Percentiles rank a stretch among this genome's conserved stretches.
phyloP scores from a whole-genome alignment of 2,113 vertebrate genomes.

The Aegotheles bennettii region DNA sequence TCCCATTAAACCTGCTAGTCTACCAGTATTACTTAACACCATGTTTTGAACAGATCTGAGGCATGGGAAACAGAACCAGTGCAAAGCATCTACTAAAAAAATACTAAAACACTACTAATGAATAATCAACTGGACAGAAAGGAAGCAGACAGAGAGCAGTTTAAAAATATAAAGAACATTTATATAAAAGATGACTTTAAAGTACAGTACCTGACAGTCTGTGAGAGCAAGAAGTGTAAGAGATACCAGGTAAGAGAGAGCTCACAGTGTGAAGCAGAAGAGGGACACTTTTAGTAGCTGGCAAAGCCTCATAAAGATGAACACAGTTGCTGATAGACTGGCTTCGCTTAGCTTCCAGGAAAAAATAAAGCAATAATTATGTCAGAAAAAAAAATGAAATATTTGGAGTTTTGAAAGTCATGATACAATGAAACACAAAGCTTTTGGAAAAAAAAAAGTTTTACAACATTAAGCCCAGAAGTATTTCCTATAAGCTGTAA shows the following conservation, averaged over 20 bases:
- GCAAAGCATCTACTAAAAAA: background rate
- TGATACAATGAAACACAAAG: background rate
- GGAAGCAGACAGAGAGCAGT: background rate
- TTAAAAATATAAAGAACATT: background rate
- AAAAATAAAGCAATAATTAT: constrained; percentile 74
- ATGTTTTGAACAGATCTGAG: background rate
- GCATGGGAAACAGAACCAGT: background rate
- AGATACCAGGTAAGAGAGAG: constrained; percentile 98
- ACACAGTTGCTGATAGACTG: constrained; percentile 99
- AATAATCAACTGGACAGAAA: background rate
- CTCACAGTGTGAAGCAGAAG: constrained; percentile 98
- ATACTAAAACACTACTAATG: background rate
- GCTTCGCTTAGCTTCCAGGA: constrained; percentile 95
- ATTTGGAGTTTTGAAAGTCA: background rate
- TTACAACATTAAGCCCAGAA: background rate
- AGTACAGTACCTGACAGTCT: constrained; percentile 94
- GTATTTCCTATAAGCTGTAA: background rate
- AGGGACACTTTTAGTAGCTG: constrained; percentile 95
- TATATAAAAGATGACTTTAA: constrained; percentile 51
- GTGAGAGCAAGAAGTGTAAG: constrained; percentile 97
- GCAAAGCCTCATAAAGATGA: constrained; percentile 95
- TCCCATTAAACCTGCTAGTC: background rate
- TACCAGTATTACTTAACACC: background rate
- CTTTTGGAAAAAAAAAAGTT: background rate
- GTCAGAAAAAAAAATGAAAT: constrained; percentile 40